Evolutionary conservation across 2,797 vertebrate species (phyloP).

Genomic region (Falco novaeseelandiae): DNA sequence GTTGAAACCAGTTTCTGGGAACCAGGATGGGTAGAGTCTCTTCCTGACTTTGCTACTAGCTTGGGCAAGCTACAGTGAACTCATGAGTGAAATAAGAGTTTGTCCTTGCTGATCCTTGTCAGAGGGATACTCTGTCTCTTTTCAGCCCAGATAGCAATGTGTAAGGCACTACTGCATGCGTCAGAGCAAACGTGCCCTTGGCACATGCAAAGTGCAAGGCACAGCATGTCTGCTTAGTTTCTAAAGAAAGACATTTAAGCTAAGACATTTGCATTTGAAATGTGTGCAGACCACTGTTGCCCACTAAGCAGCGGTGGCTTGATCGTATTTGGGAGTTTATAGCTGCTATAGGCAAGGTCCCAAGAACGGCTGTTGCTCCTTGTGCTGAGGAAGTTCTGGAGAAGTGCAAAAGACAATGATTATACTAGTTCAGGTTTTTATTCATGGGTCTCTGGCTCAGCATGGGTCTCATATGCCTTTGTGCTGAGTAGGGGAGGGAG

Average conservation of each 20-base stretch:
- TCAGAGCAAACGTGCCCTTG: not conserved
- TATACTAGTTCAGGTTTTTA: not conserved
- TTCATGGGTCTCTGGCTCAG: not conserved
- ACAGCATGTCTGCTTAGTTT: not conserved
- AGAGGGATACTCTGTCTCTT: not conserved
- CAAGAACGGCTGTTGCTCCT: not conserved
- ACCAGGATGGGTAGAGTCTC: not conserved
- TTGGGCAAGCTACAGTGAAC: not conserved
- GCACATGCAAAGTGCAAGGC: not conserved
- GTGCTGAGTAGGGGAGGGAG: not conserved
- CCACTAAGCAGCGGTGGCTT: not conserved
- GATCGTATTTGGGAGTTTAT: not conserved
- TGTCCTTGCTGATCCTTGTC: not conserved
- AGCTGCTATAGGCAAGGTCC: not conserved
- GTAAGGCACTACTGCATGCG: not conserved
- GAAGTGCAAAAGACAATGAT: not conserved
- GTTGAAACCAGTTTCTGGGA: not conserved
- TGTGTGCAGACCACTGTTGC: not conserved
- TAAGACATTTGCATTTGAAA: not conserved
- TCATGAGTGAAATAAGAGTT: not conserved
- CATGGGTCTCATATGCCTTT: fast-evolving
- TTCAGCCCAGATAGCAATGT: not conserved
- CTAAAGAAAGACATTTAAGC: not conserved
- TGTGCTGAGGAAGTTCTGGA: not conserved
- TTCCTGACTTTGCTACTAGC: not conserved